Base-by-base conservation (phyloP, 2,797 vertebrate genomes). In the Sebastes kiyomatsui region DNA sequence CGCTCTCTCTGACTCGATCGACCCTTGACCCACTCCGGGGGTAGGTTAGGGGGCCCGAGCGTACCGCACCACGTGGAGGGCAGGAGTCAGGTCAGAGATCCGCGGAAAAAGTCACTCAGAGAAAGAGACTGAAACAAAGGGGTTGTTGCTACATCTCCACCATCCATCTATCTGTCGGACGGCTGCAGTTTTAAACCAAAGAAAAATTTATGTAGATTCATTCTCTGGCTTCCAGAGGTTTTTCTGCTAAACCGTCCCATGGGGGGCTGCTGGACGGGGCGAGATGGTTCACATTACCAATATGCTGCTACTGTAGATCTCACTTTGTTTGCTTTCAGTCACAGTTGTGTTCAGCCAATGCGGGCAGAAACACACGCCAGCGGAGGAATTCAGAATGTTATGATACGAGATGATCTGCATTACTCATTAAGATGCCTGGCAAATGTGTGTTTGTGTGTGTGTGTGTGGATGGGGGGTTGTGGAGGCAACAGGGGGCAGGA, bases 401-500 rank as follows among this genome's bases (percentile, higher is more conserved):
- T 85, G 87, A 87, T 69, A 86, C 67, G 32, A 80, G 79, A 67
- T 67, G 81, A 89, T 92, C 91, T 94, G 88, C 75, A 72, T 86
- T 90, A 88, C 79, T 91, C 91, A 84, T 92, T 92, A 92, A 82
- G 83, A 90, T 79, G 84, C 84, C 86, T 86, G 69, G 88, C 75
- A 85, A 88, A 84, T 79, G 87, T 83, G 79, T 90, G 83, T 86
- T 56, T 85, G 73, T 88, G 82, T 89, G 73, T 84, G 54, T 75
- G 79, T 79, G 77, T 64, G 10, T 54, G 54, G 23, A 62, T n/a
- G 16, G 74, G 75, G 28, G 75, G 70, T 1, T 59, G 69, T 65
- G 82, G 75, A 80, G 85, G 79, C 86, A 90, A 84, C 82, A 77
- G 74, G 80, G 84, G 80, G 73, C 81, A 86, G 79, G 90, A 86